phyloP scores from a whole-genome alignment of 2,888 invertebrate genomes.

The Polymixis flavicincta region DNA sequence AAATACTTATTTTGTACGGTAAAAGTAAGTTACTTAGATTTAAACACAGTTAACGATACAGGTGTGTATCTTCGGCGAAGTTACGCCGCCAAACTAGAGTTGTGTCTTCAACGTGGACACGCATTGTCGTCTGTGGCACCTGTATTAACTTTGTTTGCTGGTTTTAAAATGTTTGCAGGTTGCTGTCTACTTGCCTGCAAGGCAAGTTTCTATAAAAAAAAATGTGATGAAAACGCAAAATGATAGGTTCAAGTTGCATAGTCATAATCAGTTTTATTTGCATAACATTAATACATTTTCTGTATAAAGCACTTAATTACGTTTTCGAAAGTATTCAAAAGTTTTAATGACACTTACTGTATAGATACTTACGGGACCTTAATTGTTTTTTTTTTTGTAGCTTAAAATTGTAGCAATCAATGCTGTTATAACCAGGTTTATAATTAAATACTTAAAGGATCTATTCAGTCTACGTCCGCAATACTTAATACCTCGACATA shows the following conservation, averaged over 20 bases:
- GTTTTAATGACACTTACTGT: too few species aligned
- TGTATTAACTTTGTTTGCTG: slow-evolving; percentile 52
- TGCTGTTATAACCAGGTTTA: background rate
- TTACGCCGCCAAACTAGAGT: slow-evolving; percentile 66
- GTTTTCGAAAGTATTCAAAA: too few species aligned
- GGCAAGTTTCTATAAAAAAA: background rate
- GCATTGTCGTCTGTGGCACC: slow-evolving; percentile 45
- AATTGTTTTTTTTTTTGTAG: too few species aligned
- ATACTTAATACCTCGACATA: slow-evolving; percentile 26
- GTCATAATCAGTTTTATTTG: too few species aligned
- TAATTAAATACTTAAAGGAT: slow-evolving; percentile 12
- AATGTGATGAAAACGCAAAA: too few species aligned
- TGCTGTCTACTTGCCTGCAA: background rate
- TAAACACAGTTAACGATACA: slow-evolving; percentile 47
- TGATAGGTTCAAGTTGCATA: too few species aligned
- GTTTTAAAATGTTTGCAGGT: slow-evolving; percentile 35
- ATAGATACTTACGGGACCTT: too few species aligned
- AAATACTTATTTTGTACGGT: background rate
- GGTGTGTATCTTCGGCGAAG: slow-evolving; percentile 67
- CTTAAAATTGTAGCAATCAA: background rate
- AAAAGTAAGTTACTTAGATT: background rate
- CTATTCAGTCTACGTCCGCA: slow-evolving; percentile 2
- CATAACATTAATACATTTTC: too few species aligned
- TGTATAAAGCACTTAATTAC: too few species aligned
- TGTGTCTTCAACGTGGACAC: slow-evolving; percentile 52